These are phyloP conservation scores for Psophia crepitans DNA, from an alignment of 2,113 vertebrate species.

Conservation along the genomic window DNA sequence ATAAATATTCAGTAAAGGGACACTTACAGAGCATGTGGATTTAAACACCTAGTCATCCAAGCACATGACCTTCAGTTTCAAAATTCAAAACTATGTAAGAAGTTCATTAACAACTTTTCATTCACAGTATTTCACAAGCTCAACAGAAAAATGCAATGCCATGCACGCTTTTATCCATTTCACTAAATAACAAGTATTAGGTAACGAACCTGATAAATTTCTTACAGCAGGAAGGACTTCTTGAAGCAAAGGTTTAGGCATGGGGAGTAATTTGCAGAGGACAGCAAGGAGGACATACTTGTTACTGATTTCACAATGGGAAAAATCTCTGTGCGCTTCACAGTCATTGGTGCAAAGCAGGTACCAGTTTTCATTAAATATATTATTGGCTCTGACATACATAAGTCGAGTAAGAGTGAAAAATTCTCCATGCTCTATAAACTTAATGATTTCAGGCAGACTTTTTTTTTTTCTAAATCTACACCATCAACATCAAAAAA, in stretches of 20 bases:
- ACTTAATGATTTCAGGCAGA: not conserved
- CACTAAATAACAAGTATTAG: not conserved
- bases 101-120: not conserved
- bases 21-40: not conserved
- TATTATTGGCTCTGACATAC: not conserved
- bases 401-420: not conserved
- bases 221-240: not conserved
- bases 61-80: not conserved
- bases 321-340: not conserved
- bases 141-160: not conserved
- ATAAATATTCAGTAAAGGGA: not conserved
- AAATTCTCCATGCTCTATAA: not conserved
- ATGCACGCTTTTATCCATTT: not conserved
- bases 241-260: not conserved
- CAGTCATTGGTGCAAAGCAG: not conserved
- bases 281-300: not conserved
- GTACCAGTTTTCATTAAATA: not conserved
- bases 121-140: not conserved
- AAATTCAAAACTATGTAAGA: not conserved
- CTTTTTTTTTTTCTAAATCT: not conserved
- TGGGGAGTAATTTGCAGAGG: not conserved
- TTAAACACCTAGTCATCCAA: not conserved
- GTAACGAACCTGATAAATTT: not conserved
- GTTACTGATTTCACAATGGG: not conserved
- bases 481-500: not conserved